Percentiles rank a stretch among this genome's conserved stretches.
Evolutionary conservation across 2,113 vertebrate genomes (phyloP).

Genomic region (Collichthys lucidus): DNA sequence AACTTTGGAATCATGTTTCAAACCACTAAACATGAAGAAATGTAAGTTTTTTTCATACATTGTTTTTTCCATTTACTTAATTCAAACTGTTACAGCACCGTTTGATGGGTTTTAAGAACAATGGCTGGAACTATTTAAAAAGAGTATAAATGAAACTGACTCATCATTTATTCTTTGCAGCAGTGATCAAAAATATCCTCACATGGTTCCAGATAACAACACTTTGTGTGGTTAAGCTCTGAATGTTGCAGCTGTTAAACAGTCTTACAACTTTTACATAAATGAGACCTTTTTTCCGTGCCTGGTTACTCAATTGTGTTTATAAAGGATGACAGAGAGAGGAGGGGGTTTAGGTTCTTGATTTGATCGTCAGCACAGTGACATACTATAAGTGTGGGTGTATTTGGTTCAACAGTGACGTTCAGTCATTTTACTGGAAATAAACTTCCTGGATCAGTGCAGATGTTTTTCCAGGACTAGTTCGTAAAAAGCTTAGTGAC

Average conservation of each 20-base stretch:
- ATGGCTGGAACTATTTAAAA: not conserved
- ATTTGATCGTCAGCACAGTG: constrained; percentile 1
- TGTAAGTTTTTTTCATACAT: no score
- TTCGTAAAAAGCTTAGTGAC: constrained; percentile 17
- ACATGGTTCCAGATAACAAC: not conserved
- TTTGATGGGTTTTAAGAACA: not conserved
- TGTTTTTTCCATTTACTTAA: no score
- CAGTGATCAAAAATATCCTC: not conserved
- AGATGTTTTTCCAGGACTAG: not conserved
- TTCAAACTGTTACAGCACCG: not conserved
- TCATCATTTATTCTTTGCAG: no score
- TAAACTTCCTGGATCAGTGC: constrained; percentile 2
- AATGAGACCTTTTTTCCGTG: no score
- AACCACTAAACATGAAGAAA: no score
- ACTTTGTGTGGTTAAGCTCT: not conserved
- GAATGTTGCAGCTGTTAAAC: not conserved
- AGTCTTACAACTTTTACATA: not conserved
- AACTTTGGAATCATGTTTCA: no score
- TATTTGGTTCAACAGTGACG: constrained; percentile 14
- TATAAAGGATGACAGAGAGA: not conserved
- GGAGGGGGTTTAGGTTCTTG: not conserved
- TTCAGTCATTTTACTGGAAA: constrained; percentile 31
- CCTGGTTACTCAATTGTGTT: not conserved
- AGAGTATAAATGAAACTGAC: not conserved
- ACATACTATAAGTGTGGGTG: not conserved